These are phyloP conservation scores for Eilema griseolum DNA, from an alignment of 2,888 invertebrate genomes.

Conservation along the genomic window DNA sequence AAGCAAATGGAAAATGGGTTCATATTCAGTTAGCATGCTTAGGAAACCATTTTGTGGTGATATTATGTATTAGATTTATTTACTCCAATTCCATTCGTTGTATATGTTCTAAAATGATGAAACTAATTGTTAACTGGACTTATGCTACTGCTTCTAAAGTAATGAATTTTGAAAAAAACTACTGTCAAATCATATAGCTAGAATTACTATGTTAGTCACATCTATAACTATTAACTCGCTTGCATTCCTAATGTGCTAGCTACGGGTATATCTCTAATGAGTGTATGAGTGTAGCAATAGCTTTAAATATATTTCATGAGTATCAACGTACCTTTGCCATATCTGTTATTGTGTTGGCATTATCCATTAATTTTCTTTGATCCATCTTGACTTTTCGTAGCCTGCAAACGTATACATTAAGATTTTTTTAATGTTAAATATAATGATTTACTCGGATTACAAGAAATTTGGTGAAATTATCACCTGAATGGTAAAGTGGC, in stretches of 20 bases:
- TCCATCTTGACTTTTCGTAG: constrained; percentile 99
- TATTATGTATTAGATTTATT: background rate
- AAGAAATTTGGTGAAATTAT: background rate
- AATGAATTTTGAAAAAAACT: background rate
- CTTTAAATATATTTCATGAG: constrained; percentile 44
- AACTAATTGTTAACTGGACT: background rate
- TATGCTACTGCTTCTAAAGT: background rate
- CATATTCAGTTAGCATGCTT: constrained; percentile 43
- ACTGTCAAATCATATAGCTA: background rate
- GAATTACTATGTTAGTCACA: background rate
- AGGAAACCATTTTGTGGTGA: constrained; percentile 10
- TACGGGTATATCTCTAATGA: constrained; percentile 69
- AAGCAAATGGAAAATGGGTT: constrained; percentile 59
- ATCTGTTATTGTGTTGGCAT: constrained; percentile 99
- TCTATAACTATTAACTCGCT: constrained; percentile 25
- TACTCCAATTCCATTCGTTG: background rate
- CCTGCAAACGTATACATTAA: constrained; percentile 84
- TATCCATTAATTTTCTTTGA: constrained; percentile 99
- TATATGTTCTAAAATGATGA: background rate
- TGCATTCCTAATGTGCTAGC: constrained; percentile 60
- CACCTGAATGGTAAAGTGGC: no score
- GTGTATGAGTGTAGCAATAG: constrained; percentile 81
- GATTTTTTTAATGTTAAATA: background rate
- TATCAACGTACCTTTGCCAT: constrained; percentile 97
- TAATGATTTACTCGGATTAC: background rate